These are phyloP conservation scores for Irena cyanogastra DNA, from an alignment of 2,113 vertebrate genomes.

Conservation along the genomic window DNA sequence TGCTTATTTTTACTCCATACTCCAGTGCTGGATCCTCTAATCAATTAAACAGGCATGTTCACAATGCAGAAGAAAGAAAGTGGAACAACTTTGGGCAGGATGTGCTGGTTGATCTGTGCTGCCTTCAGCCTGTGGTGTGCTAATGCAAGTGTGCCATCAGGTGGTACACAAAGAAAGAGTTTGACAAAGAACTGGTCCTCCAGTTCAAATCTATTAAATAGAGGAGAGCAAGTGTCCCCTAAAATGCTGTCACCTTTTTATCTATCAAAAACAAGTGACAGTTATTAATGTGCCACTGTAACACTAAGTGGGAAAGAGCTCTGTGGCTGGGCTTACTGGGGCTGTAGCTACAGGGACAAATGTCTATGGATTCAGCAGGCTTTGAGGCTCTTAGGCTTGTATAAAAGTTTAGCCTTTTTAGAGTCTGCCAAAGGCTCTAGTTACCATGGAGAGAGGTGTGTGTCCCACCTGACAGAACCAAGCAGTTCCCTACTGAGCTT, in stretches of 20 bases:
- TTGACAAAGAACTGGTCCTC: background rate
- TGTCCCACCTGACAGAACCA: background rate
- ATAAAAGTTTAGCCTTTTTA: background rate
- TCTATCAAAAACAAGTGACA: background rate
- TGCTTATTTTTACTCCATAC: background rate
- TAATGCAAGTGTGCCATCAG: constrained; percentile 55
- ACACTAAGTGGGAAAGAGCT: background rate
- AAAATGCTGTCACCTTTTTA: background rate
- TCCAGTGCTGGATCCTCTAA: background rate
- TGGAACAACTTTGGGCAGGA: background rate
- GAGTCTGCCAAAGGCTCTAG: background rate
- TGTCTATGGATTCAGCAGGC: background rate
- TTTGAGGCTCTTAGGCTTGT: background rate
- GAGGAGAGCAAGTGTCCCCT: too few relatives aligned
- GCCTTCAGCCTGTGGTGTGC: background rate
- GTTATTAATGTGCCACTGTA: background rate
- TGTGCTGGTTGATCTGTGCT: background rate
- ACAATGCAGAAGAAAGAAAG: background rate
- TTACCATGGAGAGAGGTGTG: background rate
- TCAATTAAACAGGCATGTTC: background rate
- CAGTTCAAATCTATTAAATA: background rate
- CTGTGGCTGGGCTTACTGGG: background rate
- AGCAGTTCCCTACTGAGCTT: background rate
- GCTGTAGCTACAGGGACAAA: background rate
- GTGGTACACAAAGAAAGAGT: background rate